phyloP scores from a whole-genome alignment of 2,888 invertebrate species.

The Dasysyrphus tricinctus region DNA sequence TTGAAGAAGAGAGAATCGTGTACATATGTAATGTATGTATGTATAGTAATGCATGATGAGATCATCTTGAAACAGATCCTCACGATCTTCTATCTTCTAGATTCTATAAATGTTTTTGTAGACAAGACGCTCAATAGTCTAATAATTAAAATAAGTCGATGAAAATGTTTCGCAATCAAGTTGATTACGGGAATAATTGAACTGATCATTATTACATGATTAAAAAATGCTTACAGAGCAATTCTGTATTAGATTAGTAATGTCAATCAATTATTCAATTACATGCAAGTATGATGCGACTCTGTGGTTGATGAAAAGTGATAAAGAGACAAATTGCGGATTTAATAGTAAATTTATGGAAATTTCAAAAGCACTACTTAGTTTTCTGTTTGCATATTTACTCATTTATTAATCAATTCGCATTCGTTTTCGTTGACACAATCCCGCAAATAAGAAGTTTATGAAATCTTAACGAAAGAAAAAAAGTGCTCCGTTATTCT shows the following conservation, averaged over 20 bases:
- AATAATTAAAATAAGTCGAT: slow-evolving; percentile 36
- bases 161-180: slow-evolving; percentile 49
- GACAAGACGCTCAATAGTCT: slow-evolving; percentile 14
- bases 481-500: too few relatives aligned
- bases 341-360: slow-evolving; percentile 1
- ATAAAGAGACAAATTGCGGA: slow-evolving; percentile 21
- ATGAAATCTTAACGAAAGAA: too few relatives aligned
- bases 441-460: background rate
- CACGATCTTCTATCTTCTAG: background rate
- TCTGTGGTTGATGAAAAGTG: slow-evolving; percentile 1
- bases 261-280: slow-evolving; percentile 39
- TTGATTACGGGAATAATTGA: slow-evolving; percentile 39
- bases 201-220: slow-evolving; percentile 46
- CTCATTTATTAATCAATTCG: background rate
- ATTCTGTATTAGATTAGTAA: slow-evolving; percentile 6
- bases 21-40: background rate
- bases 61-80: slow-evolving; percentile 58
- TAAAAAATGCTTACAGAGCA: slow-evolving; percentile 30
- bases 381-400: background rate
- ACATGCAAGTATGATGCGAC: slow-evolving; percentile 18
- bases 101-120: slow-evolving; percentile 30
- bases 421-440: background rate
- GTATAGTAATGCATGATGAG: too few relatives aligned
- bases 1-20: background rate
- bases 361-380: background rate